A percentile compares a stretch with the other conserved stretches of the same genome.
phyloP scores from a whole-genome alignment of 2,797 vertebrate species.

The Onychomys torridus region DNA sequence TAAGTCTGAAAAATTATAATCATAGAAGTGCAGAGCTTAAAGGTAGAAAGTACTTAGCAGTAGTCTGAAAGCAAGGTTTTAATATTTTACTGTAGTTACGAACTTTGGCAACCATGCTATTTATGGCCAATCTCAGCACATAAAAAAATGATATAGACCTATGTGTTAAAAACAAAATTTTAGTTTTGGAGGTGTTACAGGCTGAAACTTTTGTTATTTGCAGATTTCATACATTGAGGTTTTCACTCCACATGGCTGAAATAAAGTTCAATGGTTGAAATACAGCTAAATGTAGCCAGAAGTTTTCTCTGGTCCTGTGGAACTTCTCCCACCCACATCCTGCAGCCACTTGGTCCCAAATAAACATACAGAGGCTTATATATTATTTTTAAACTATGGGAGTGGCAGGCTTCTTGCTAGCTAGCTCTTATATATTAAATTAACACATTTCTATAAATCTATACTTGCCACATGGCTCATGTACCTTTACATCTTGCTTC shows the following conservation, averaged over 20 bases:
- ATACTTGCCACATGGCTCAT: too few species aligned
- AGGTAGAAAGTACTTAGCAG: neutral
- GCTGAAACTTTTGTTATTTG: neutral
- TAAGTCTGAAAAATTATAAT: neutral
- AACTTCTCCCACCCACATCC: too few species aligned
- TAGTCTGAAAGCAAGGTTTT: neutral
- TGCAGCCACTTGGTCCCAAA: too few species aligned
- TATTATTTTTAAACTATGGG: too few species aligned
- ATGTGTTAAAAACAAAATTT: conserved; percentile 21
- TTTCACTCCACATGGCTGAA: neutral
- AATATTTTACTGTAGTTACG: conserved; percentile 42
- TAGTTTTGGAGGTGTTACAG: neutral
- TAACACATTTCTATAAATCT: too few species aligned
- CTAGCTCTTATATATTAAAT: too few species aligned
- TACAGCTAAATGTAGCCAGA: neutral
- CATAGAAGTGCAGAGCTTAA: neutral
- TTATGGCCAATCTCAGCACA: neutral
- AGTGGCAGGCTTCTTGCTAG: too few species aligned
- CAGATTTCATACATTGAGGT: neutral
- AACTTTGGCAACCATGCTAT: neutral
- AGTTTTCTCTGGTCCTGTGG: too few species aligned
- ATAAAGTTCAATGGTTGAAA: neutral
- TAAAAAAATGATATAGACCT: neutral
- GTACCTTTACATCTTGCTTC: too few species aligned
- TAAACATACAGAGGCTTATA: too few species aligned